Percentiles rank a stretch among this genome's conserved stretches.
Evolutionary conservation across 2,888 invertebrate genomes (phyloP).

Genomic region (Pammene fasciana): DNA sequence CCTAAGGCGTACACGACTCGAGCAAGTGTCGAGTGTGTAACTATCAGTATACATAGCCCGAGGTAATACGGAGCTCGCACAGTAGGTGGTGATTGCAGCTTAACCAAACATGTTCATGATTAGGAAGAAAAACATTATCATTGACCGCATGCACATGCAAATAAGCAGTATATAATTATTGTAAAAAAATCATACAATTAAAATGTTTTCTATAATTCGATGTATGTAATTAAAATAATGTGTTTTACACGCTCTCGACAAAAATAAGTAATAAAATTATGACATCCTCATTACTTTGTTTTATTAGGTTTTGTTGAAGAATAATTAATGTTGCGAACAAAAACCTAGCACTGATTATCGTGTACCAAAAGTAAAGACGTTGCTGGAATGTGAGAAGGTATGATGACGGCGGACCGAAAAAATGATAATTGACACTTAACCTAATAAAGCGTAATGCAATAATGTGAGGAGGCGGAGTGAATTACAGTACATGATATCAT

Average conservation of each 20-base stretch:
- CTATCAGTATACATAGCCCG: conserved; percentile 11
- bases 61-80: conserved; percentile 27
- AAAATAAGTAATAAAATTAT: conserved; percentile 5
- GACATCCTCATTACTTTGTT: not conserved
- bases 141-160: conserved; percentile 66
- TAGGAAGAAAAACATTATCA: conserved; percentile 3
- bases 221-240: not conserved
- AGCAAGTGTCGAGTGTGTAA: conserved; percentile 17
- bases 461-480: conserved; percentile 59
- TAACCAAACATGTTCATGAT: conserved; percentile 22
- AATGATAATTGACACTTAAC: conserved; percentile 73
- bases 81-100: conserved; percentile 20
- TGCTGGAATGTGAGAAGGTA: conserved; percentile 29
- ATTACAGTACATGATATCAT: conserved; percentile 78
- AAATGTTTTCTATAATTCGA: not conserved
- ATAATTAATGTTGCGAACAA: conserved; percentile 5
- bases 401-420: conserved; percentile 49
- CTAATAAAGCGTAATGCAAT: conserved; percentile 64
- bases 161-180: conserved; percentile 9
- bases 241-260: not conserved
- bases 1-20: conserved; percentile 34
- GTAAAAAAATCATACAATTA: conserved; percentile 7
- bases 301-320: conserved; percentile 21
- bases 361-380: conserved; percentile 17
- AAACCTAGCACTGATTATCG: conserved; percentile 24